Percentiles rank a stretch among this genome's conserved stretches.
Evolutionary conservation across 2,797 vertebrate genomes (phyloP).

Genomic region (Denticeps clupeoides): DNA sequence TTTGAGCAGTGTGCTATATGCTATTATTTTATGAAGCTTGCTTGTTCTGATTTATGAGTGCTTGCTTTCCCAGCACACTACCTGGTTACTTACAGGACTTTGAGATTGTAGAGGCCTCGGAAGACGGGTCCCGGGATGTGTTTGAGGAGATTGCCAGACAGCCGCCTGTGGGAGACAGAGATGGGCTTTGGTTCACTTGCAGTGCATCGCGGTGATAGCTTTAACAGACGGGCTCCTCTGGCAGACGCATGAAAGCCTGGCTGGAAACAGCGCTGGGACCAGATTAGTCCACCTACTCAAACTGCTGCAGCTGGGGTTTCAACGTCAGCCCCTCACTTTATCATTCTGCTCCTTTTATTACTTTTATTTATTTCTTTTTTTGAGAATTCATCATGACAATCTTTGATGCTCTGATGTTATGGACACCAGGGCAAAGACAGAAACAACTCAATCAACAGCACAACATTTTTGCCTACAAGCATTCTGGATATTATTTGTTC

Average conservation of each 20-base stretch:
- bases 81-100: conserved; percentile 78
- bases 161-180: conserved; percentile 58
- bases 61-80: not conserved
- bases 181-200: conserved; percentile 15
- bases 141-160: conserved; percentile 87
- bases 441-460: conserved; percentile 25
- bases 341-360: conserved; percentile 3
- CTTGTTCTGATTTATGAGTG: not conserved
- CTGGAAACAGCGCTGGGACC: conserved; percentile 10
- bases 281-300: conserved; percentile 10
- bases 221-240: conserved; percentile 24
- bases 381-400: too few relatives aligned
- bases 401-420: too few relatives aligned
- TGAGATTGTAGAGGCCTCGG: conserved; percentile 82
- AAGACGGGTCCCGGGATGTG: conserved; percentile 75
- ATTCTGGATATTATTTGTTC: too few relatives aligned
- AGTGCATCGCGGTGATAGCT: conserved; percentile 28
- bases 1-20: too few relatives aligned
- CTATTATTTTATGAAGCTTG: too few relatives aligned
- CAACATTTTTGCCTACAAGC: too few relatives aligned
- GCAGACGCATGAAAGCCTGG: conserved; percentile 11
- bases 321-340: conserved; percentile 1
- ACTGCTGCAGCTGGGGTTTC: conserved; percentile 16
- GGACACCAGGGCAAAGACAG: conserved; percentile 1
- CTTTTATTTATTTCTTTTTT: not conserved